Percentiles rank a stretch among this genome's conserved stretches.
phyloP scores from a whole-genome alignment of 1,140 invertebrate genomes.

The Archivesica marissinica region DNA sequence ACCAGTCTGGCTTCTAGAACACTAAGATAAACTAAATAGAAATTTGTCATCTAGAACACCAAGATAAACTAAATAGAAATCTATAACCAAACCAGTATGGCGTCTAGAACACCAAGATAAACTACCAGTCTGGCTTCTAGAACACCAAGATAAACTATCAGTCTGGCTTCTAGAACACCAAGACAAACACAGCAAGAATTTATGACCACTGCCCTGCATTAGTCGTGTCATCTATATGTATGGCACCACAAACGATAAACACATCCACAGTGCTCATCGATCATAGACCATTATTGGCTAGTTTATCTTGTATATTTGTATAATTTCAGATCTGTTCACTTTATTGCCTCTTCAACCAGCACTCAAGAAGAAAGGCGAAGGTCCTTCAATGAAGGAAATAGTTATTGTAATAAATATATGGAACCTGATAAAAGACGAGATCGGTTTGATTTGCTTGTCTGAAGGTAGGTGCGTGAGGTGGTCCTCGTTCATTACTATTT shows the following conservation, averaged over 20 bases:
- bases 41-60: too few species aligned
- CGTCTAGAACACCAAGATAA: not conserved
- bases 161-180: not conserved
- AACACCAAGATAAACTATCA: not conserved
- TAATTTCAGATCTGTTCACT: not conserved
- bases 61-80: too few species aligned
- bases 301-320: slow-evolving; percentile 13
- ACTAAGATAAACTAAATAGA: too few species aligned
- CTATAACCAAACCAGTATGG: not conserved
- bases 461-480: slow-evolving; percentile 4
- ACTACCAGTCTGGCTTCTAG: not conserved
- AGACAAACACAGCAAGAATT: not conserved
- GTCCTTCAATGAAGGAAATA: slow-evolving; percentile 7
- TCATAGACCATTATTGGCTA: not conserved
- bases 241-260: not conserved
- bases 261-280: not conserved
- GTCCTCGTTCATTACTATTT: slow-evolving; percentile 7
- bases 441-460: slow-evolving; percentile 8
- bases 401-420: slow-evolving; percentile 22
- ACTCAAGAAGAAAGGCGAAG: not conserved
- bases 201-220: not conserved
- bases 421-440: not conserved
- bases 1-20: too few species aligned
- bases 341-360: not conserved
- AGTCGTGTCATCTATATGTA: not conserved